Evolutionary conservation across 2,888 invertebrate species (phyloP).

Genomic region (Camponotus fellah): DNA sequence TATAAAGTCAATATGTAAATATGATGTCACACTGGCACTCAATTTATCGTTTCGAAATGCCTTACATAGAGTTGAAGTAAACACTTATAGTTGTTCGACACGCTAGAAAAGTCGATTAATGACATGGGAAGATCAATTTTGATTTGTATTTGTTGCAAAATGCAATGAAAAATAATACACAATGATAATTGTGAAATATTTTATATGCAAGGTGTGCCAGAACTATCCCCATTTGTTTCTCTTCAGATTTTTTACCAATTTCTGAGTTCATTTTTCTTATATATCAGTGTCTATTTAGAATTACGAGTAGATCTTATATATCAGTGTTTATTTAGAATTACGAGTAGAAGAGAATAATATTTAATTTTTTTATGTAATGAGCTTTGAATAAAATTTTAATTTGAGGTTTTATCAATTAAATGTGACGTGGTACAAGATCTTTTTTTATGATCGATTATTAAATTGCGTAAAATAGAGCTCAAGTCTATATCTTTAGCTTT

Average conservation of each 20-base stretch:
- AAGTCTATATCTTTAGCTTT: not conserved
- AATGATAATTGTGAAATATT: conserved; percentile 54
- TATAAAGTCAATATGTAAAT: conserved; percentile 67
- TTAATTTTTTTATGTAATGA: not conserved
- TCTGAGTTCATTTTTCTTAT: not conserved
- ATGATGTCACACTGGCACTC: conserved; percentile 61
- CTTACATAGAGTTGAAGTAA: conserved; percentile 55
- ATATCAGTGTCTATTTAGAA: not conserved
- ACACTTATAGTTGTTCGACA: conserved; percentile 54
- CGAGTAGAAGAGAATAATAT: not conserved
- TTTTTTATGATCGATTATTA: not conserved
- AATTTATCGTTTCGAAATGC: conserved; percentile 66
- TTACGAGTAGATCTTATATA: not conserved
- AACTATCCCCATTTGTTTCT: not conserved
- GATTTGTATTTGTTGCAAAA: conserved; percentile 52
- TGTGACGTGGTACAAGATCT: not conserved
- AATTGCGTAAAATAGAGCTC: not conserved
- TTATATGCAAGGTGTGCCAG: conserved; percentile 30
- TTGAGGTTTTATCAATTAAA: not conserved
- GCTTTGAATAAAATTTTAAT: conserved; percentile 8
- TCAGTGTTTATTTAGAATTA: not conserved
- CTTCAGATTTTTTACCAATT: not conserved
- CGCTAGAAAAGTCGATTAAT: conserved; percentile 46
- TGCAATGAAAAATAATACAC: conserved; percentile 45
- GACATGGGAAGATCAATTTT: conserved; percentile 28